Percentiles rank a stretch among this genome's conserved stretches.
phyloP scores from a whole-genome alignment of 2,888 invertebrate species.

The Odontocolon sp. region DNA sequence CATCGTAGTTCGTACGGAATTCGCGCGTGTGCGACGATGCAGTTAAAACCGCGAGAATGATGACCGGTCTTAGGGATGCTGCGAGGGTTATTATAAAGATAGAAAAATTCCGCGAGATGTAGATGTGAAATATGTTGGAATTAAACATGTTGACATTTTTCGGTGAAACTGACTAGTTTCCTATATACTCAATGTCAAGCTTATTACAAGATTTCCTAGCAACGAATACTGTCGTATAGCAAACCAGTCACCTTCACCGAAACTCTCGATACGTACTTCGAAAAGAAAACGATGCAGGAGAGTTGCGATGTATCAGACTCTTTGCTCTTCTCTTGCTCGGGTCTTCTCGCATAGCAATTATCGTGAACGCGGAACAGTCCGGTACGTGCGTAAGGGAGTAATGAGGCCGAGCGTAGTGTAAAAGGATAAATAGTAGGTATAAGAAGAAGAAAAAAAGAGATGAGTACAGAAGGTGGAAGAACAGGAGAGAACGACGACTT shows the following conservation, averaged over 20 bases:
- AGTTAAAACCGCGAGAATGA: background rate
- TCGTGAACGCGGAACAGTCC: constrained; percentile 53
- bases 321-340: constrained; percentile 25
- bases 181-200: no score
- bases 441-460: constrained; percentile 38
- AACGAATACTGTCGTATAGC: no score
- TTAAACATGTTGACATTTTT: background rate
- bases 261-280: no score
- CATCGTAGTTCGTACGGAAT: constrained; percentile 3
- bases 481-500: constrained; percentile 39
- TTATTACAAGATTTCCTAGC: no score
- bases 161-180: no score
- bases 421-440: constrained; percentile 57
- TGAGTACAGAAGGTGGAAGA: constrained; percentile 20
- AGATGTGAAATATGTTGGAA: constrained; percentile 1
- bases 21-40: constrained; percentile 18
- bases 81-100: background rate
- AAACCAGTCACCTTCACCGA: no score
- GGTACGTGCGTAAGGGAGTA: constrained; percentile 64
- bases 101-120: background rate
- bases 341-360: constrained; percentile 60
- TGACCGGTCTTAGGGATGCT: background rate
- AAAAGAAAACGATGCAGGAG: constrained; percentile 22
- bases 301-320: constrained; percentile 8
- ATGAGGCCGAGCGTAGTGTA: constrained; percentile 61